phyloP scores from a whole-genome alignment of 2,888 invertebrate species.

The Sthenelais limicola region DNA sequence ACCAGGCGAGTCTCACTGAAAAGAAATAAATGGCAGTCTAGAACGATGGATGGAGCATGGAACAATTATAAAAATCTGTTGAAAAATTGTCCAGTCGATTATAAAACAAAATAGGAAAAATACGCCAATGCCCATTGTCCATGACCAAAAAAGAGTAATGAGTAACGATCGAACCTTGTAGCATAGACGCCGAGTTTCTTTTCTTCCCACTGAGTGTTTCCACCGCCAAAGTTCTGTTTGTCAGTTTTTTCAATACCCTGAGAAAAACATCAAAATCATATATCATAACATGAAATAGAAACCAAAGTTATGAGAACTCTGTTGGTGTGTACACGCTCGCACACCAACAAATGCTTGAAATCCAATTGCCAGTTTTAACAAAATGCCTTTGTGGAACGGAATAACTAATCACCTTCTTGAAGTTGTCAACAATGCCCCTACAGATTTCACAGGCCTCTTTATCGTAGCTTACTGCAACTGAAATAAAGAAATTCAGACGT shows the following conservation, averaged over 20 bases:
- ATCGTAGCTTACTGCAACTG: constrained; percentile 6
- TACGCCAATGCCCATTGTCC: too few relatives aligned
- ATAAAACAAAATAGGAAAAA: background rate
- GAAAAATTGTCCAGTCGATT: background rate
- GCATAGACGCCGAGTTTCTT: constrained; percentile 63
- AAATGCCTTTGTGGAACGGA: background rate
- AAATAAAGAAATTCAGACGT: background rate
- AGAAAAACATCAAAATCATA: constrained; percentile 25
- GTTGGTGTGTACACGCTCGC: too few relatives aligned
- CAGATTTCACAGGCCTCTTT: constrained; percentile 51
- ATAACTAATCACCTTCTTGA: constrained; percentile 55
- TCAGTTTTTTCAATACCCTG: constrained; percentile 64
- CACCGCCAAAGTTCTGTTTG: constrained; percentile 69
- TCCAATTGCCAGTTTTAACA: background rate
- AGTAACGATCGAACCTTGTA: constrained; percentile 52
- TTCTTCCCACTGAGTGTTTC: constrained; percentile 69
- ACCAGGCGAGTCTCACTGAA: constrained; percentile 87
- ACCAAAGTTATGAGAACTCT: too few relatives aligned
- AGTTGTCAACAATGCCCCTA: constrained; percentile 57
- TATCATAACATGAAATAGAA: too few relatives aligned
- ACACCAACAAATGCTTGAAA: background rate
- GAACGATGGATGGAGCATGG: too few relatives aligned
- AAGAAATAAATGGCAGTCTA: constrained; percentile 46
- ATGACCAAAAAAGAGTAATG: background rate
- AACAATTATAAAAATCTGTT: background rate